Percentiles rank a stretch among this genome's conserved stretches.
phyloP scores from a whole-genome alignment of 64 coral and sea anemone species.

The Pocillopora verrucosa region DNA sequence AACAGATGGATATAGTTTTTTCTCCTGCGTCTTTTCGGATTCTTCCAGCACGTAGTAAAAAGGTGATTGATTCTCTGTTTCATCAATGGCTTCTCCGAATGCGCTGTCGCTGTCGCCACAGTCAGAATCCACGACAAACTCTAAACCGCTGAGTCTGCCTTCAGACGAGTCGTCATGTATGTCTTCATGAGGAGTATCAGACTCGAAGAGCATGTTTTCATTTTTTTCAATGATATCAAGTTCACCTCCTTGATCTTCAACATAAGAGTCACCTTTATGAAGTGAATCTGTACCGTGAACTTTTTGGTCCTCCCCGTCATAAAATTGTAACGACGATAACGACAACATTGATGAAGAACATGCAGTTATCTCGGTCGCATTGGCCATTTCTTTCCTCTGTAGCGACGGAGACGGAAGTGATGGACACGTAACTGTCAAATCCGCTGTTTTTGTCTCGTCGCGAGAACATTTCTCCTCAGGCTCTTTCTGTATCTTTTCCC shows the following conservation, averaged over 20 bases:
- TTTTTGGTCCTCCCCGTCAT: neutral
- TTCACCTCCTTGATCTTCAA: neutral
- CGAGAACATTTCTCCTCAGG: neutral
- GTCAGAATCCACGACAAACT: conserved; percentile 17
- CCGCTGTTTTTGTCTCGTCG: neutral
- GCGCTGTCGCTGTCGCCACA: neutral
- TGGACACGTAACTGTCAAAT: conserved; percentile 3
- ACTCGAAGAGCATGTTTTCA: neutral
- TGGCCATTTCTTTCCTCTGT: neutral
- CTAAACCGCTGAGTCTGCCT: neutral
- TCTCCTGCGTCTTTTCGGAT: neutral
- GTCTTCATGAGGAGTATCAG: neutral
- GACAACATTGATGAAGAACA: neutral
- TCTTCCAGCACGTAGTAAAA: conserved; percentile 43
- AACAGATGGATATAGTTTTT: neutral
- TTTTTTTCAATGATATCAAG: neutral
- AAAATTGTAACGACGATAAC: neutral
- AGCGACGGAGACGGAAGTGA: neutral
- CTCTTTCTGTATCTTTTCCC: neutral
- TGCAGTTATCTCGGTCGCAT: too few relatives aligned
- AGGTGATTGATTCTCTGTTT: conserved; percentile 12
- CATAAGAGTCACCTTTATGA: neutral
- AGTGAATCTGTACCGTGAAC: neutral
- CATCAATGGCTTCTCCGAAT: neutral
- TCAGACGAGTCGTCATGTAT: neutral